Evolutionary conservation across 2,888 invertebrate genomes (phyloP).

Genomic region (Gymnocheta viridis): DNA sequence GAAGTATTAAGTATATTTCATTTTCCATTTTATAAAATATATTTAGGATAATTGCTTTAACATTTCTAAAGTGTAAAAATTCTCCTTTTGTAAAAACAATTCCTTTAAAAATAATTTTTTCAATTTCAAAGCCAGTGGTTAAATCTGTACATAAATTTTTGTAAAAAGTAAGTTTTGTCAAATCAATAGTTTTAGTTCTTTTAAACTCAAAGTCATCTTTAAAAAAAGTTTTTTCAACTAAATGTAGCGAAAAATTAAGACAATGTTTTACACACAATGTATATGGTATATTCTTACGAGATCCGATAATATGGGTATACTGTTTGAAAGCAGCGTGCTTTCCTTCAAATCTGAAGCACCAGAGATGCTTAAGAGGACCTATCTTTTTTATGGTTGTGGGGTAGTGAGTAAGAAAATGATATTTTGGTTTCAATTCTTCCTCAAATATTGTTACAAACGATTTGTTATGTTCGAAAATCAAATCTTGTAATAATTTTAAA

Average conservation of each 20-base stretch:
- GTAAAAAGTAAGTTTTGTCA: slow-evolving; percentile 33
- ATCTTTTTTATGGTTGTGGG: slow-evolving; percentile 40
- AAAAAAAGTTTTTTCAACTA: slow-evolving; percentile 41
- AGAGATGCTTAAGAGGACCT: slow-evolving; percentile 55
- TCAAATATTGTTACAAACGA: slow-evolving; percentile 22
- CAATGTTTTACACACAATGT: slow-evolving; percentile 34
- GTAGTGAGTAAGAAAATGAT: slow-evolving; percentile 41
- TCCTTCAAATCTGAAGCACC: slow-evolving; percentile 55
- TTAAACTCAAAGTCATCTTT: slow-evolving; percentile 20
- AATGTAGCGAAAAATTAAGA: slow-evolving; percentile 32
- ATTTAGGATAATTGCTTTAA: slow-evolving; percentile 40
- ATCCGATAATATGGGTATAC: slow-evolving; percentile 52
- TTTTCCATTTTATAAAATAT: slow-evolving; percentile 33
- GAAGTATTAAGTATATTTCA: slow-evolving; percentile 28
- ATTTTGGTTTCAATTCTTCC: slow-evolving; percentile 49
- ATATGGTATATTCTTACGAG: slow-evolving; percentile 46
- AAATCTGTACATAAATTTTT: slow-evolving; percentile 13
- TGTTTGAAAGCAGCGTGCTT: slow-evolving; percentile 49
- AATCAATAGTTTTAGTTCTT: slow-evolving; percentile 28
- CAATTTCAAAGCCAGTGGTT: slow-evolving; percentile 22
- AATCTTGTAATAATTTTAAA: slow-evolving; percentile 30
- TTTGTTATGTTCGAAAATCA: slow-evolving; percentile 43
- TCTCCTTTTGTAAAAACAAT: slow-evolving; percentile 47
- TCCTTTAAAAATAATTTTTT: slow-evolving; percentile 36
- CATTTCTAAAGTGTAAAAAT: slow-evolving; percentile 42